Conservation (phyloP, 2,113 vertebrate genomes). For the Colius striatus region DNA sequence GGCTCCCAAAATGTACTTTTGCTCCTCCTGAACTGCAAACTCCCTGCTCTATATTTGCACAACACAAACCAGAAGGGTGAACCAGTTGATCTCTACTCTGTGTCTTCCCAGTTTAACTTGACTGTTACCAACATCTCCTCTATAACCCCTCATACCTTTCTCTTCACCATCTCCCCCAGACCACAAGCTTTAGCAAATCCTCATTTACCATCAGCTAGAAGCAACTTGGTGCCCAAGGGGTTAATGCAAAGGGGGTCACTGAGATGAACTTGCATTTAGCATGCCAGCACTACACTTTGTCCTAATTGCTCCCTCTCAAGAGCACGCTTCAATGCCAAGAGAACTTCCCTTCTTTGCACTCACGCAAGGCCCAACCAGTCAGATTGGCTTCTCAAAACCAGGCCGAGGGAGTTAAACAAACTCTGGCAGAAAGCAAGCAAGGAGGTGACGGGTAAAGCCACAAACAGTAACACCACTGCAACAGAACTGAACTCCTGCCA, state of each 20-base stretch:
- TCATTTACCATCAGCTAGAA: rapidly evolving
- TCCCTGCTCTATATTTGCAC: background rate
- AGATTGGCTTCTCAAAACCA: conserved; percentile 77
- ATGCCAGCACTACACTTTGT: background rate
- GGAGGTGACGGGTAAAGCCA: conserved; percentile 57
- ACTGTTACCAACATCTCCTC: rapidly evolving
- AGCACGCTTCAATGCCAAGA: conserved; percentile 9
- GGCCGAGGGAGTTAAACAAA: conserved; percentile 79
- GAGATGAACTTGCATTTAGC: background rate
- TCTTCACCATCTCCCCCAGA: background rate
- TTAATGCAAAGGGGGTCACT: background rate
- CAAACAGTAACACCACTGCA: conserved; percentile 53
- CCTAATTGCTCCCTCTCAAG: conserved; percentile 61
- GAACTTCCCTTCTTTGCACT: conserved; percentile 64
- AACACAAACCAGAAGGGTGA: too few relatives aligned
- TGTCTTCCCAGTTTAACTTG: rapidly evolving
- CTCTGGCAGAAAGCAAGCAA: conserved; percentile 78
- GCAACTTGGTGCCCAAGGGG: background rate
- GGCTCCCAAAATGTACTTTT: background rate
- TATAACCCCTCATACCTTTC: background rate
- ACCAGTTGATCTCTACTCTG: rapidly evolving
- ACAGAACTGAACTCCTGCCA: conserved; percentile 74
- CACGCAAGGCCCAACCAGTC: conserved; percentile 80
- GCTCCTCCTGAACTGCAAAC: background rate
- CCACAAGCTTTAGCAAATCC: background rate